Evolutionary conservation across 2,888 invertebrate genomes (phyloP).

Genomic region (Monoplex corrugatus): DNA sequence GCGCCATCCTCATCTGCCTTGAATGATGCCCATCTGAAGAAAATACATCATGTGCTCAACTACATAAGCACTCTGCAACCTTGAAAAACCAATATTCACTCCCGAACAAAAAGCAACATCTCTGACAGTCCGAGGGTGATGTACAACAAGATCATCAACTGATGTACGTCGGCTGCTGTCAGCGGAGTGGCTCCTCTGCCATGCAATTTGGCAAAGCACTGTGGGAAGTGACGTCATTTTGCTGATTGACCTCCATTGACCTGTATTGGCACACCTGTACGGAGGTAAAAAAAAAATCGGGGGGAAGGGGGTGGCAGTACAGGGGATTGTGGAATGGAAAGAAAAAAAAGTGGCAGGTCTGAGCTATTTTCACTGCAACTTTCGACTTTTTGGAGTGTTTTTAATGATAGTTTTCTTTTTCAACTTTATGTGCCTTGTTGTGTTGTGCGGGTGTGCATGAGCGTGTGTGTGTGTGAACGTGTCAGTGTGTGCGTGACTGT

Average conservation of each 20-base stretch:
- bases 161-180: slow-evolving; percentile 3
- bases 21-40: neutral
- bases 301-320: too few species aligned
- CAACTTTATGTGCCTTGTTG: too few species aligned
- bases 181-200: slow-evolving; percentile 38
- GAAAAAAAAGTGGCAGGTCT: too few species aligned
- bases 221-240: slow-evolving; percentile 61
- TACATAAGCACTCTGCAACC: neutral
- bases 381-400: too few species aligned
- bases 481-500: too few species aligned
- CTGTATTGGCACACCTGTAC: slow-evolving; percentile 29
- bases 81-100: neutral
- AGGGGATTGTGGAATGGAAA: too few species aligned
- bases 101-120: neutral
- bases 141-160: neutral
- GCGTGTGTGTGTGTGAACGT: too few species aligned
- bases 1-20: slow-evolving; percentile 42
- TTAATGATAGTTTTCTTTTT: too few species aligned
- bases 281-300: too few species aligned
- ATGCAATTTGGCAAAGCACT: slow-evolving; percentile 52
- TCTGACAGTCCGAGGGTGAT: too few species aligned
- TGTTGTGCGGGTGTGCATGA: too few species aligned
- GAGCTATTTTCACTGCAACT: too few species aligned
- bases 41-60: neutral
- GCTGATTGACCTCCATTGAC: slow-evolving; percentile 48